Percentiles rank a stretch among this genome's conserved stretches.
phyloP scores from a whole-genome alignment of 2,113 vertebrate genomes.

The Chrysemys picta region DNA sequence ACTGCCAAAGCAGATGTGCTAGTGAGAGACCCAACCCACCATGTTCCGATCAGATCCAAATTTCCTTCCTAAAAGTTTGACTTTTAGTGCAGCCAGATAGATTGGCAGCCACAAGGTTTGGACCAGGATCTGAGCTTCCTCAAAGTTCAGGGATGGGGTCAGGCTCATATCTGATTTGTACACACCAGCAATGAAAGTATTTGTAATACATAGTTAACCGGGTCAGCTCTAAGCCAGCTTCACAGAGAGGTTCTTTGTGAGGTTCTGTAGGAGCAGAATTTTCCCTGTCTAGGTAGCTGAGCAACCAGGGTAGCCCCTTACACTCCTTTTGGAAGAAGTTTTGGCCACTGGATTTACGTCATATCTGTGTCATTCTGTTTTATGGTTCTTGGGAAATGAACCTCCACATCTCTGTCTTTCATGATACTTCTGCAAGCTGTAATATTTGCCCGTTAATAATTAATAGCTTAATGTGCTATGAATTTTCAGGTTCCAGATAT shows the following conservation, averaged over 20 bases:
- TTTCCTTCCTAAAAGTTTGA: background rate
- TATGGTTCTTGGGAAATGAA: background rate
- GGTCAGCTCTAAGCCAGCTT: background rate
- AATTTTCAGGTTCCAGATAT: background rate
- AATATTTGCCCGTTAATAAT: background rate
- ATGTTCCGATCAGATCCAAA: background rate
- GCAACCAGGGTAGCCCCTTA: background rate
- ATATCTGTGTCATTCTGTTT: background rate
- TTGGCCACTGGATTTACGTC: background rate
- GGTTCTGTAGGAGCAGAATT: background rate
- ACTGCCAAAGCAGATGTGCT: rapidly evolving
- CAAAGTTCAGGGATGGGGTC: background rate
- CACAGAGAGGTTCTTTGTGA: background rate
- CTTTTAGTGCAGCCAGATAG: background rate
- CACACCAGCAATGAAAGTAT: background rate
- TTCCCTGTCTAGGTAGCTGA: background rate
- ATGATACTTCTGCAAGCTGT: rapidly evolving
- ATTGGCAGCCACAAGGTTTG: background rate
- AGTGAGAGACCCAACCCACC: background rate
- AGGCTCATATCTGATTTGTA: background rate
- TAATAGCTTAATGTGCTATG: background rate
- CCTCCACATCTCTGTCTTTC: rapidly evolving
- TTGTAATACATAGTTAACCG: background rate
- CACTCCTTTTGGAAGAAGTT: background rate
- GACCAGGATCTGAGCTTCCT: background rate